A percentile compares a stretch with the other conserved stretches of the same genome.
Conservation (phyloP, 2,888 invertebrate species). For the Dicyrtomina minuta region DNA sequence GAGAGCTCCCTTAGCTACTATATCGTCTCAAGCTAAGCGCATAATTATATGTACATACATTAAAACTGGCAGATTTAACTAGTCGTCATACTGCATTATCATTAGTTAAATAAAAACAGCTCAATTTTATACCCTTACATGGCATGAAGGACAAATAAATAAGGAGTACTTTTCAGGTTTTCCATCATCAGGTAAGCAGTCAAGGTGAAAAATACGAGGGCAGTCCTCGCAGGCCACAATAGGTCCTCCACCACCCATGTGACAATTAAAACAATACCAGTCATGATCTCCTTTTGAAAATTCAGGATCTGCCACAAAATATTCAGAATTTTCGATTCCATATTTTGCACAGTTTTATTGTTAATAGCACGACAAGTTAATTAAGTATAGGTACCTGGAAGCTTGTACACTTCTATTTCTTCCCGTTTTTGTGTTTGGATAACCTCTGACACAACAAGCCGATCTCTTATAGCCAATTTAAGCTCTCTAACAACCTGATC, state of each 20-base stretch:
- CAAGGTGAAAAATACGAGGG: conserved; percentile 69
- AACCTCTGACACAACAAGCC: conserved; percentile 43
- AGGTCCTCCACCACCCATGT: conserved; percentile 70
- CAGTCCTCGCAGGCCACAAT: conserved; percentile 64
- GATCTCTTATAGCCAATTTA: conserved; percentile 48
- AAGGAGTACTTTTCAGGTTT: conserved; percentile 58
- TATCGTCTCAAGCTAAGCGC: background rate
- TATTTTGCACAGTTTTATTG: too few relatives aligned
- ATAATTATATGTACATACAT: background rate
- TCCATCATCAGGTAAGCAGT: conserved; percentile 62
- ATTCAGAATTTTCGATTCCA: background rate
- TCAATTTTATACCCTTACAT: conserved; percentile 54
- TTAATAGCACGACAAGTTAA: background rate
- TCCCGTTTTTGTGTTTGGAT: conserved; percentile 41
- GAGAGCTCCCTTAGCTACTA: background rate
- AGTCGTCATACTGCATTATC: too few relatives aligned
- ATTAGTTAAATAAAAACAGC: background rate
- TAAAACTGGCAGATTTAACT: too few relatives aligned
- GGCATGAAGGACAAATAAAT: conserved; percentile 59
- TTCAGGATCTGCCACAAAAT: conserved; percentile 34
- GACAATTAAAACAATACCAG: conserved; percentile 80
- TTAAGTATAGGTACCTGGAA: conserved; percentile 39
- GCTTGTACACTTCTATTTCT: conserved; percentile 47
- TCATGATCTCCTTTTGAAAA: conserved; percentile 64
- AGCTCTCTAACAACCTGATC: too few relatives aligned